Percentiles rank a stretch among this genome's conserved stretches.
phyloP scores from a whole-genome alignment of 2,888 invertebrate genomes.

The Drosophila ustulata region DNA sequence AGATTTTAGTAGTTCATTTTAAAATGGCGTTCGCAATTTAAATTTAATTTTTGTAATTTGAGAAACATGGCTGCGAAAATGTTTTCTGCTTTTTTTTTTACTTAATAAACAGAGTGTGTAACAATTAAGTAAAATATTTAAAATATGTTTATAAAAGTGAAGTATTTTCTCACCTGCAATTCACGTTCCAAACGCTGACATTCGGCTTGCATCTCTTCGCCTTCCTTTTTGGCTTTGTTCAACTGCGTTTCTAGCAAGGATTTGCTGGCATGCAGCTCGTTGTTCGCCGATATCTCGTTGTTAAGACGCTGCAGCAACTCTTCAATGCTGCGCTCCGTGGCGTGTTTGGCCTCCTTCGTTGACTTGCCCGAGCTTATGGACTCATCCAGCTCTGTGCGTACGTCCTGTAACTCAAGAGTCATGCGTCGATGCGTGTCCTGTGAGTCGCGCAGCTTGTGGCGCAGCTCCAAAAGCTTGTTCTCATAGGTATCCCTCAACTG shows the following conservation, averaged over 20 bases:
- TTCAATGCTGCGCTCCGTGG: slow-evolving; percentile 81
- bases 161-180: slow-evolving; percentile 63
- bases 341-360: slow-evolving; percentile 81
- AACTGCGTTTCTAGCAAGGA: slow-evolving; percentile 68
- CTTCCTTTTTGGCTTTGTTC: slow-evolving; percentile 82
- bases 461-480: slow-evolving; percentile 84
- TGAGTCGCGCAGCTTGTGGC: slow-evolving; percentile 85
- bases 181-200: slow-evolving; percentile 82
- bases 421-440: slow-evolving; percentile 85
- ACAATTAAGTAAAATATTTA: too few relatives aligned
- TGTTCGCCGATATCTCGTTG: slow-evolving; percentile 82
- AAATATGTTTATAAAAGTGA: neutral
- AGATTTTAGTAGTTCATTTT: too few relatives aligned
- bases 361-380: slow-evolving; percentile 79
- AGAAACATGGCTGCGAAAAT: too few relatives aligned
- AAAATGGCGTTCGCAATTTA: too few relatives aligned
- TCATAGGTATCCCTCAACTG: slow-evolving; percentile 84
- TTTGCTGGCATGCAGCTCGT: slow-evolving; percentile 79
- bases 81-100: too few relatives aligned
- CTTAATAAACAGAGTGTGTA: too few relatives aligned
- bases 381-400: slow-evolving; percentile 82
- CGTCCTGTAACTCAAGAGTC: slow-evolving; percentile 80
- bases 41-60: too few relatives aligned
- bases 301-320: slow-evolving; percentile 82
- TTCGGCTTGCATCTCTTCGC: slow-evolving; percentile 72